These are phyloP conservation scores for Stramonita haemastoma DNA, from an alignment of 2,888 invertebrate species.

Conservation along the genomic window DNA sequence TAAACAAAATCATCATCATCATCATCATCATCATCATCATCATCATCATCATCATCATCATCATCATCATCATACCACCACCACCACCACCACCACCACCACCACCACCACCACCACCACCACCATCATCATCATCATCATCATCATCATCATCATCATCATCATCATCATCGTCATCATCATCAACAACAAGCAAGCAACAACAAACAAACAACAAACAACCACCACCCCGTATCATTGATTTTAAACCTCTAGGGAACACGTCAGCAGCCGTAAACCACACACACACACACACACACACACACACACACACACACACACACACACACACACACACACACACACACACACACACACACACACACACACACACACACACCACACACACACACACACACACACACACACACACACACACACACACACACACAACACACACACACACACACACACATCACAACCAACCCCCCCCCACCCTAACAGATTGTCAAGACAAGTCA, in stretches of 20 bases:
- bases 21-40: neutral
- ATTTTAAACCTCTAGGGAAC: neutral
- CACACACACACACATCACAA: neutral
- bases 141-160: neutral
- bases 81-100: neutral
- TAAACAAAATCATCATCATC: neutral
- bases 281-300: neutral
- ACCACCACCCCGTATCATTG: neutral
- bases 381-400: neutral
- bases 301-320: neutral
- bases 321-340: neutral
- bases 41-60: neutral
- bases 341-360: neutral
- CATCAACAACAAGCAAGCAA: neutral
- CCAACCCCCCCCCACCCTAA: no score
- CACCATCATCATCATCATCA: neutral
- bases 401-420: neutral
- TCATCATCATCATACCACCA: neutral
- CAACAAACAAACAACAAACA: neutral
- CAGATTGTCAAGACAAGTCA: no score
- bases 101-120: neutral
- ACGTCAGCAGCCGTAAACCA: neutral
- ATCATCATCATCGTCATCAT: neutral
- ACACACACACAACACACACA: no score
- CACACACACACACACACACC: neutral